Percentiles rank a stretch among this genome's conserved stretches.
Conservation (phyloP, 2,113 vertebrate genomes). For the Mesitornis unicolor region DNA sequence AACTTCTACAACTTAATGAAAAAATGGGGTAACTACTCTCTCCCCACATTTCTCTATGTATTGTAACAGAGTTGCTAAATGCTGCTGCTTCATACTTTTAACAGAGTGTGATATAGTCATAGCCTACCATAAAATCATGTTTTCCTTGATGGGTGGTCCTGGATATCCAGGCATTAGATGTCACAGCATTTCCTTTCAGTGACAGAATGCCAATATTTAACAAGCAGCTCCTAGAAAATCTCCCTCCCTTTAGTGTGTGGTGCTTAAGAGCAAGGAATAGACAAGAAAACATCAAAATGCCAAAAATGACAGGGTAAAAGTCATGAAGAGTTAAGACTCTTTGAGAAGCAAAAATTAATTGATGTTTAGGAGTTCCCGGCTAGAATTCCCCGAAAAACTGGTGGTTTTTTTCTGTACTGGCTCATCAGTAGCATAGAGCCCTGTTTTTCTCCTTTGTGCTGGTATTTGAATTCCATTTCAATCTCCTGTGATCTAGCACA, state of each 20-base stretch:
- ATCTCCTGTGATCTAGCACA: background rate
- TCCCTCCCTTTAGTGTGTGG: background rate
- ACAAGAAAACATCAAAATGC: background rate
- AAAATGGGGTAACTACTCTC: background rate
- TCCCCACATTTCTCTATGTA: background rate
- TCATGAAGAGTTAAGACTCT: background rate
- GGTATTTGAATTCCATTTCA: background rate
- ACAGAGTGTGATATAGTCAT: background rate
- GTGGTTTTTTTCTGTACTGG: background rate
- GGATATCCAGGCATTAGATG: background rate
- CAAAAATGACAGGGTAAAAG: background rate
- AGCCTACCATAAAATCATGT: background rate
- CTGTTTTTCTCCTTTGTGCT: background rate
- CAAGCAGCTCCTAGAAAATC: background rate
- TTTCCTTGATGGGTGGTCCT: background rate
- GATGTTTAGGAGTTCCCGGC: background rate
- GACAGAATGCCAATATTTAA: background rate
- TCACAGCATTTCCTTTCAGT: background rate
- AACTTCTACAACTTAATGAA: background rate
- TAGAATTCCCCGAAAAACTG: background rate
- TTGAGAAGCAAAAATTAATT: background rate
- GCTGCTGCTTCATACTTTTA: background rate
- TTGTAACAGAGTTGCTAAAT: background rate
- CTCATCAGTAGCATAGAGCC: background rate
- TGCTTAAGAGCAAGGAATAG: background rate